Conservation (phyloP, 2,888 invertebrate genomes). For the Villa cingulata region DNA sequence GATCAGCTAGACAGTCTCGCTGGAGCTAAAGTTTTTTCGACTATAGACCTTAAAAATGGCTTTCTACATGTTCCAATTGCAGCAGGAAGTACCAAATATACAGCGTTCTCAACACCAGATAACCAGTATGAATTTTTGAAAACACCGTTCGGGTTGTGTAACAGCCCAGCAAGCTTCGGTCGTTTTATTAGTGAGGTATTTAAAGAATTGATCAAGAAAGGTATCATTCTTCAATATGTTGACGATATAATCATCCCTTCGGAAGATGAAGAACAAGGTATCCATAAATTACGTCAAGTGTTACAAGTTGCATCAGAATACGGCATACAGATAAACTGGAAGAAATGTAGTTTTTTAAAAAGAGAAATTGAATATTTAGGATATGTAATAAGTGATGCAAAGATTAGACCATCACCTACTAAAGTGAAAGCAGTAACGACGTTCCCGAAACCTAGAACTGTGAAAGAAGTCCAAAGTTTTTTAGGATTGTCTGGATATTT, state of each 20-base stretch:
- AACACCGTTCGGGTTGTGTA: slow-evolving; percentile 13
- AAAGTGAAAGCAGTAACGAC: no score
- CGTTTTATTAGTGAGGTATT: slow-evolving; percentile 12
- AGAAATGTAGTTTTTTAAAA: slow-evolving; percentile 3
- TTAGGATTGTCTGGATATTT: neutral
- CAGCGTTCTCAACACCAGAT: slow-evolving; percentile 13
- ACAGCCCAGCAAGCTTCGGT: slow-evolving; percentile 13
- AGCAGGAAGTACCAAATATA: slow-evolving; percentile 11
- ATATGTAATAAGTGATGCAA: no score
- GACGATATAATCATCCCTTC: slow-evolving; percentile 17
- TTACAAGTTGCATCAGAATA: no score
- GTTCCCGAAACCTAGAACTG: neutral
- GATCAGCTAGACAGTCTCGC: slow-evolving; percentile 2
- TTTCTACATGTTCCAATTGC: slow-evolving; percentile 13
- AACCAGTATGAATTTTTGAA: slow-evolving; percentile 11
- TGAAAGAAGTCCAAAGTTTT: neutral
- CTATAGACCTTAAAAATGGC: slow-evolving; percentile 13
- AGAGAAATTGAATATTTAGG: slow-evolving; percentile 2
- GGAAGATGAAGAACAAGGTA: slow-evolving; percentile 1
- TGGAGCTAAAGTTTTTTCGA: slow-evolving; percentile 10
- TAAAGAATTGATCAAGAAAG: slow-evolving; percentile 5
- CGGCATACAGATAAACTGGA: neutral
- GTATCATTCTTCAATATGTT: slow-evolving; percentile 13
- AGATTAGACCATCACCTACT: neutral
- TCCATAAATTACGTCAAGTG: neutral